These are phyloP conservation scores for Microchirus variegatus DNA, from an alignment of 2,797 vertebrate genomes.

Conservation along the genomic window DNA sequence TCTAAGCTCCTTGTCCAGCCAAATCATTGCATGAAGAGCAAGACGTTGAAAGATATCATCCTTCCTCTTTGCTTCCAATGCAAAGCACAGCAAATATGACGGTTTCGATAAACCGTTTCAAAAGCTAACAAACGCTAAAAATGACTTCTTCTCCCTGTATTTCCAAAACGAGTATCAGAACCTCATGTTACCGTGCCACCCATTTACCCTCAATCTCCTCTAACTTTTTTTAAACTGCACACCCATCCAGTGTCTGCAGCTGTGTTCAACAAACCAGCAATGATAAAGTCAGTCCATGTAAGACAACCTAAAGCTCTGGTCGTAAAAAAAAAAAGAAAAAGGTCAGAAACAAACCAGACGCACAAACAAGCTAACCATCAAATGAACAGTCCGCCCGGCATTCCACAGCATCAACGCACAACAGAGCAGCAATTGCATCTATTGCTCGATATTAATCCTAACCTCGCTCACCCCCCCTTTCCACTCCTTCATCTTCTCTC, in stretches of 20 bases:
- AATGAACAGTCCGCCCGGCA: slow-evolving; percentile 41
- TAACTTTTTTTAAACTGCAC: slow-evolving; percentile 21
- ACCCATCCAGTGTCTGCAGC: slow-evolving; percentile 19
- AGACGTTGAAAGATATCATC: slow-evolving; percentile 19
- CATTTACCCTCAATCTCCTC: slow-evolving; percentile 12
- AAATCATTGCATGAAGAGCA: not conserved
- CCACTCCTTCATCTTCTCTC: slow-evolving; percentile 47
- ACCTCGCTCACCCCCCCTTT: slow-evolving; percentile 53
- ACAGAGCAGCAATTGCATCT: slow-evolving; percentile 54
- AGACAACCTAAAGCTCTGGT: slow-evolving; percentile 12
- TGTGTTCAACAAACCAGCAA: slow-evolving; percentile 20
- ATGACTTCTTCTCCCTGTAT: too few species aligned
- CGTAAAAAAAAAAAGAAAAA: slow-evolving; percentile 18
- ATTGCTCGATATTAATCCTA: slow-evolving; percentile 61
- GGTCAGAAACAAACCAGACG: slow-evolving; percentile 7
- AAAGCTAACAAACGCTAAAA: slow-evolving; percentile 10
- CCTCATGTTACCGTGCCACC: slow-evolving; percentile 14
- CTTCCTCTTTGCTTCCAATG: slow-evolving; percentile 13
- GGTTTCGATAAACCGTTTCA: slow-evolving; percentile 19
- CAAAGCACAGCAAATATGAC: slow-evolving; percentile 3
- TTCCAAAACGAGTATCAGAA: slow-evolving; percentile 6
- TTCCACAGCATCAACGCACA: slow-evolving; percentile 41
- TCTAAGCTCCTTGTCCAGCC: slow-evolving; percentile 2
- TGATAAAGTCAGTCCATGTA: slow-evolving; percentile 3
- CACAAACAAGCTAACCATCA: slow-evolving; percentile 26